Conservation (phyloP, 2,113 vertebrate species). For the Illadopsis cleaveri region DNA sequence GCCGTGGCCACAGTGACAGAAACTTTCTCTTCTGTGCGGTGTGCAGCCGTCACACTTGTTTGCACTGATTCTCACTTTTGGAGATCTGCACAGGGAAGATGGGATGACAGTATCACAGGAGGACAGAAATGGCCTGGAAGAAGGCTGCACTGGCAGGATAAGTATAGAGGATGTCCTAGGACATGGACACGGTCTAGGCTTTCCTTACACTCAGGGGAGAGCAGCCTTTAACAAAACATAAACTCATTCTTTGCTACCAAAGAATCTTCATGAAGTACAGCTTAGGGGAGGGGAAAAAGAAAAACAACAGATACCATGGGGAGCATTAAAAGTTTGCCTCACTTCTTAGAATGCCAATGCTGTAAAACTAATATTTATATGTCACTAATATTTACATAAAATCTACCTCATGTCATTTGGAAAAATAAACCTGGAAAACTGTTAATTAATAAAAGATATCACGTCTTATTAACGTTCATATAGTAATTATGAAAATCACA, state of each 20-base stretch:
- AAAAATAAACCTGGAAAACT: constrained; percentile 64
- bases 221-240: not conserved
- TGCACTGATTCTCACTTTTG: not conserved
- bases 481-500: constrained; percentile 75
- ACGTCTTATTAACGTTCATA: constrained; percentile 72
- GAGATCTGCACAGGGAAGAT: not conserved
- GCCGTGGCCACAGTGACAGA: fast-evolving
- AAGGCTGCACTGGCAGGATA: not conserved
- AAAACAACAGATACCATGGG: not conserved
- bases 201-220: not conserved
- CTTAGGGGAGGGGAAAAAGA: not conserved
- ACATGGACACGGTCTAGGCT: not conserved
- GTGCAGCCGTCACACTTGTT: fast-evolving
- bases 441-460: constrained; percentile 79
- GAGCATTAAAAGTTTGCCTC: not conserved
- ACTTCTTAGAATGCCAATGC: not conserved
- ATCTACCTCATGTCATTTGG: constrained; percentile 28
- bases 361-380: constrained; percentile 41
- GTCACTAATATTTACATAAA: constrained; percentile 25
- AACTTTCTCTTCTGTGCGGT: not conserved
- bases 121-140: not conserved
- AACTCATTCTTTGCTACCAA: not conserved
- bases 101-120: not conserved
- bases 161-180: fast-evolving
- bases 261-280: not conserved